Percentiles rank a stretch among this genome's conserved stretches.
phyloP scores from a whole-genome alignment of 2,797 vertebrate genomes.

The Sparus aurata region DNA sequence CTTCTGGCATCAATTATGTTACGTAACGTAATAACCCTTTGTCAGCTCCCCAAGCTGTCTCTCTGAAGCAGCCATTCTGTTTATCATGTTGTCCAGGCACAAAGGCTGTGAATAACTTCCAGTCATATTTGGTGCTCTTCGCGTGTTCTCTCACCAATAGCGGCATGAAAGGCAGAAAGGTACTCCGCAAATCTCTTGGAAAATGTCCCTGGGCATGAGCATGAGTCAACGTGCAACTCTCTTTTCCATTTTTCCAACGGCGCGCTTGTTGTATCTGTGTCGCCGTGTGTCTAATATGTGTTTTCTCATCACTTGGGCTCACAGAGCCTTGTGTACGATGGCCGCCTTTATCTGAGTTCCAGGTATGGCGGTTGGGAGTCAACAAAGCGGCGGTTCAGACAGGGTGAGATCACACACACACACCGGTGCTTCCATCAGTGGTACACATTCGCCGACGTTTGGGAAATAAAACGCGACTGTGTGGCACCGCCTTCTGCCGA shows the following conservation, averaged over 20 bases:
- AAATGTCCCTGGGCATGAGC: slow-evolving; percentile 2
- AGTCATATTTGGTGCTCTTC: not conserved
- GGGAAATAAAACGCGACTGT: not conserved
- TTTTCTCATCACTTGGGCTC: slow-evolving; percentile 65
- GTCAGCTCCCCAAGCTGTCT: not conserved
- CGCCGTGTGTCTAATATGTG: not conserved
- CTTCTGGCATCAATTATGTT: not conserved
- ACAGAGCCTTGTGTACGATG: slow-evolving; percentile 86
- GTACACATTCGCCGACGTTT: not conserved
- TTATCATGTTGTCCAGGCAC: slow-evolving; percentile 2
- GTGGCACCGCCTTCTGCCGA: slow-evolving; percentile 26
- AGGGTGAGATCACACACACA: slow-evolving; percentile 67
- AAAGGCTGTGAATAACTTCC: slow-evolving; percentile 5
- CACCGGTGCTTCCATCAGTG: not conserved
- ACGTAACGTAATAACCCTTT: not conserved
- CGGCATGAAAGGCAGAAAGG: slow-evolving; percentile 15
- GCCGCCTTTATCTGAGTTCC: slow-evolving; percentile 85
- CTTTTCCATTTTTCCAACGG: not conserved
- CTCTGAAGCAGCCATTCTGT: not conserved
- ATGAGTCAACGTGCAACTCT: slow-evolving; percentile 1
- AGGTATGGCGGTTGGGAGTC: slow-evolving; percentile 86
- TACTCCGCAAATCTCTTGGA: not conserved
- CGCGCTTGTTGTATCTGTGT: slow-evolving; percentile 6
- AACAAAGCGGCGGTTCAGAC: slow-evolving; percentile 87
- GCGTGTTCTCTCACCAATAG: slow-evolving; percentile 16